Evolutionary conservation across 2,888 invertebrate species (phyloP), one percentile per base, ranked within the genome.

Genomic region (Fragum sueziense): DNA sequence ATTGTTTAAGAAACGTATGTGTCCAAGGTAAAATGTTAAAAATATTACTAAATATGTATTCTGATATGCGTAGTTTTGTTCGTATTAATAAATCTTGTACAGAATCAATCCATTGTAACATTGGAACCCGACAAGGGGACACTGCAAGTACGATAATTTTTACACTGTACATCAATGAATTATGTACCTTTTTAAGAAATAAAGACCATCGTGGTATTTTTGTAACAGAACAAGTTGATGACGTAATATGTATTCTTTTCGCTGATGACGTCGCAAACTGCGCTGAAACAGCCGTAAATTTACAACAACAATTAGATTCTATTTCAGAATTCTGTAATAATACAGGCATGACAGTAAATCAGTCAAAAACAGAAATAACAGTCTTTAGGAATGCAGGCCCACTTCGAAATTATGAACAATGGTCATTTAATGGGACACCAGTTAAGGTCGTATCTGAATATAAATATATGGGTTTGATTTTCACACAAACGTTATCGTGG

Each of bases 51-150:
- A 4, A 25, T 11, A 61, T 61, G 25, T 61, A 61, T 29, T 61
- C 61, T 20, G 29, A 31, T 31, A 27, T 61, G 29, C 11, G 31
- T 9, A 31, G 29, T 11, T 31, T 14, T 3, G 61, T 27, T 17
- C 61, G 31, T 14, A 29, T 61, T 27, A 61, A 61, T 29, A 7
- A 31, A 7, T 17, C 11, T 14, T 27, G 22, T 29, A 27, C 61
- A 7, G 61, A 61, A 25, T 29, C 54, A 47, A 29, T 57, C 20
- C 25, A 22, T 9, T 57, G 70, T 34, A 25, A 70, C 52, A 70
- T 70, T 17, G 70, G 70, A 22, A 70, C 57, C 7, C 7, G 57
- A 9, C 70, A 70, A 57, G 70, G 57, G 57, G 52, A 54, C 33
- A 25, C 34, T 34, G 57, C n/a, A 22, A 54, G 33, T 34, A 51